phyloP scores from a whole-genome alignment of 2,888 invertebrate species.

The Gerris lacustris region DNA sequence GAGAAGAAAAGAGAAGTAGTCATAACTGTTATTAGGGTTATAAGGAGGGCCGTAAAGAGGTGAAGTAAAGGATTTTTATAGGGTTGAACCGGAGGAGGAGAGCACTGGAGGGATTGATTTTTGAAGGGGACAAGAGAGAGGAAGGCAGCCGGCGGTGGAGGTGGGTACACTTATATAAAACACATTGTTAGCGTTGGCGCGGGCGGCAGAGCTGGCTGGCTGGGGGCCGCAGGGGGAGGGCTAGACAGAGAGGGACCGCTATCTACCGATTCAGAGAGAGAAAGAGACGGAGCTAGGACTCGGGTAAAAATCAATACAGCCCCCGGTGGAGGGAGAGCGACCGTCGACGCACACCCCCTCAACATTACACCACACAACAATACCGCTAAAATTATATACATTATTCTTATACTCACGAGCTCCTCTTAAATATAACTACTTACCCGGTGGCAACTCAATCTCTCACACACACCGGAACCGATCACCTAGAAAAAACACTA shows the following conservation, averaged over 20 bases:
- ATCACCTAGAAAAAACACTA: no score
- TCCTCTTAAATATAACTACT: no score
- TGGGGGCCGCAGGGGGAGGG: not conserved
- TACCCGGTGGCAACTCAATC: no score
- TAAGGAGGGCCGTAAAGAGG: not conserved
- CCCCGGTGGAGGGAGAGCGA: not conserved
- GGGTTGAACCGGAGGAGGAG: not conserved
- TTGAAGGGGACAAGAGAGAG: not conserved
- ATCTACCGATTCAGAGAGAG: not conserved
- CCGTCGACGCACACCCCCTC: not conserved
- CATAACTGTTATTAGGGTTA: constrained; percentile 5
- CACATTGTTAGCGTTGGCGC: not conserved
- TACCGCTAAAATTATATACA: not conserved
- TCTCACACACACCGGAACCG: no score
- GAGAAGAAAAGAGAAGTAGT: not conserved
- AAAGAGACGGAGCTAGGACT: not conserved
- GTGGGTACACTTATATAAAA: not conserved
- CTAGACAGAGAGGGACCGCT: not conserved
- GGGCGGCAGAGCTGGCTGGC: not conserved
- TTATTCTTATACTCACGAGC: not conserved
- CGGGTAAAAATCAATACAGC: not conserved
- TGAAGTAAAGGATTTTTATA: not conserved
- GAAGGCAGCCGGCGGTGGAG: not conserved
- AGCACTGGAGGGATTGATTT: constrained; percentile 1
- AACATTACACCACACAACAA: not conserved